Evolutionary conservation across 2,888 invertebrate species (phyloP).

Genomic region (Saturnia pavonia): DNA sequence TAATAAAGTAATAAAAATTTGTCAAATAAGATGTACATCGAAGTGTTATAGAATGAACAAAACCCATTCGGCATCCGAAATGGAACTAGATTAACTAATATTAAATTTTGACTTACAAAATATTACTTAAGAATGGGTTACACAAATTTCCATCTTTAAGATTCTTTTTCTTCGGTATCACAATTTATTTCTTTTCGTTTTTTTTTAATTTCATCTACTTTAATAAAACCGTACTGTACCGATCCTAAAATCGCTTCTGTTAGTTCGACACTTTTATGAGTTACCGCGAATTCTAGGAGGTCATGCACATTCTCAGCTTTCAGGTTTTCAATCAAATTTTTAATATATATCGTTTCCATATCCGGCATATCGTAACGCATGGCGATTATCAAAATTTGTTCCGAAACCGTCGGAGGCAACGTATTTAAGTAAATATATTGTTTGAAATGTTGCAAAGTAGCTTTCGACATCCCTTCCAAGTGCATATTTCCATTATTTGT

Average conservation of each 20-base stretch:
- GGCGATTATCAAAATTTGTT: not conserved
- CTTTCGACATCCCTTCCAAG: not conserved
- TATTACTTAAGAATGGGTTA: no score
- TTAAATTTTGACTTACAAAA: no score
- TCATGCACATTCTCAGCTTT: not conserved
- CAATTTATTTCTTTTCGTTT: no score
- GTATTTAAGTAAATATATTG: not conserved
- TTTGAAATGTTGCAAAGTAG: not conserved
- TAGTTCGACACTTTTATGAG: not conserved
- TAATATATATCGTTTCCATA: not conserved
- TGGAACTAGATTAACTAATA: no score
- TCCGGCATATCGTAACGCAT: not conserved
- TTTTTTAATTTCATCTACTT: not conserved
- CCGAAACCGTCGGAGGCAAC: not conserved
- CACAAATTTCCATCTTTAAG: no score
- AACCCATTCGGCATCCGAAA: no score
- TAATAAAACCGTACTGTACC: constrained; percentile 26
- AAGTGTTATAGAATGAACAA: no score
- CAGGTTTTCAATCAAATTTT: not conserved
- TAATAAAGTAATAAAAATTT: no score
- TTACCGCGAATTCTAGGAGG: not conserved
- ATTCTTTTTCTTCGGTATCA: no score
- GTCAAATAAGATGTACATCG: no score
- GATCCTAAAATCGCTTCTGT: not conserved
- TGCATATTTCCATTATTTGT: not conserved